These are phyloP conservation scores for Epicampocera succincta DNA, from an alignment of 2,888 invertebrate species.

Conservation along the genomic window DNA sequence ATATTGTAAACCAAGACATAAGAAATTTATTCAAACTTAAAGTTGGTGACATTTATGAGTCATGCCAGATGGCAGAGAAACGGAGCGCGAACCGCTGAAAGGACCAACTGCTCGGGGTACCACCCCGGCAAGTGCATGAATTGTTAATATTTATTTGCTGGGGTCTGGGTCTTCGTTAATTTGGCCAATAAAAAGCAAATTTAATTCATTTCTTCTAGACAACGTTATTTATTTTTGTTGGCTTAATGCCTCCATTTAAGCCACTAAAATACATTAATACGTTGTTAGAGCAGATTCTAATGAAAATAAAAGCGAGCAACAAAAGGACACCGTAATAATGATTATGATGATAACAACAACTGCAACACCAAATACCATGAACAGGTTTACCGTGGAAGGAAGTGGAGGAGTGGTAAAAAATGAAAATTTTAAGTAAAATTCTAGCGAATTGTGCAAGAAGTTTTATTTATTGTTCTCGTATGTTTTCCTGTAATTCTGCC, in stretches of 20 bases:
- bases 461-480: constrained; percentile 45
- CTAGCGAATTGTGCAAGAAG: constrained; percentile 31
- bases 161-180: constrained; percentile 33
- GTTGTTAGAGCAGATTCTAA: constrained; percentile 54
- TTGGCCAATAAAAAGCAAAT: constrained; percentile 50
- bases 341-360: constrained; percentile 47
- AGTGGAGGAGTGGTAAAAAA: not conserved
- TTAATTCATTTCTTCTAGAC: constrained; percentile 43
- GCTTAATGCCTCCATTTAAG: constrained; percentile 35
- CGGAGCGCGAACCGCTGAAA: not conserved
- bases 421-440: constrained; percentile 28
- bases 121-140: not conserved
- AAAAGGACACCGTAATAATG: constrained; percentile 32
- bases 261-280: constrained; percentile 62
- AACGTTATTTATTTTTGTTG: constrained; percentile 19
- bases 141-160: constrained; percentile 20
- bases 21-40: constrained; percentile 61
- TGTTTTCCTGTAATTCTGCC: constrained; percentile 42
- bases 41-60: constrained; percentile 68
- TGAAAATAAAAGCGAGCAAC: constrained; percentile 28
- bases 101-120: constrained; percentile 3
- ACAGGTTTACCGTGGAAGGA: constrained; percentile 23
- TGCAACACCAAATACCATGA: constrained; percentile 22
- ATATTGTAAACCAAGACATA: constrained; percentile 2
- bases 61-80: constrained; percentile 25